Percentiles rank a stretch among this genome's conserved stretches.
Conservation (phyloP, 1,140 invertebrate species). For the Paraescarpia echinospica region DNA sequence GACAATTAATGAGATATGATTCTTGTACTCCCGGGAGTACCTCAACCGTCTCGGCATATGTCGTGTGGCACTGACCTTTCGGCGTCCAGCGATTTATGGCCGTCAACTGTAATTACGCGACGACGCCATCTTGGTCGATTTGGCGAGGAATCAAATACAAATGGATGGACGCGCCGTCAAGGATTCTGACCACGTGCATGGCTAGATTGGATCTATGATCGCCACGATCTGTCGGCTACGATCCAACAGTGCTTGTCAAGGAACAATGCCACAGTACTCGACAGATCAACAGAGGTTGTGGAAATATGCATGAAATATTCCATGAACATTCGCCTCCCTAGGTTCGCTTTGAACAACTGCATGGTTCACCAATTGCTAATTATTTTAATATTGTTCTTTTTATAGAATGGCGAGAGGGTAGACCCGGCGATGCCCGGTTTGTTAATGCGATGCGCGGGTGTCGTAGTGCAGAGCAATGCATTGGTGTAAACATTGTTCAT, state of each 20-base stretch:
- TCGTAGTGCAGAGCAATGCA: too few species aligned
- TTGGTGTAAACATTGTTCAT: too few species aligned
- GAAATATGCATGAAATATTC: too few species aligned
- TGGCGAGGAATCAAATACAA: neutral
- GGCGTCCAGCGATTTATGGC: neutral
- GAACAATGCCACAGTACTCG: neutral
- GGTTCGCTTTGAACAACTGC: too few species aligned
- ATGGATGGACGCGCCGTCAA: neutral
- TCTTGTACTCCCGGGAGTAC: neutral
- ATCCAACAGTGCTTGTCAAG: neutral
- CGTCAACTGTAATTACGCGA: neutral
- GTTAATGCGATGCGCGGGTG: too few species aligned
- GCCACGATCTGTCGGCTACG: neutral
- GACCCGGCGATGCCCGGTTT: too few species aligned
- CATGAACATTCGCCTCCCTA: too few species aligned
- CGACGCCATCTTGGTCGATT: neutral
- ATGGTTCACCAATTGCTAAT: too few species aligned
- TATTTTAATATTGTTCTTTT: too few species aligned
- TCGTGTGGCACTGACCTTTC: neutral
- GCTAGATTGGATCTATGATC: neutral
- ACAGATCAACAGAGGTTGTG: too few species aligned
- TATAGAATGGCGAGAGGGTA: too few species aligned
- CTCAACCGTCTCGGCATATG: neutral
- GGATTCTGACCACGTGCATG: neutral
- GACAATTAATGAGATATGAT: neutral